Evolutionary conservation across 2,797 vertebrate genomes (phyloP), one percentile per base, ranked within the genome.

Genomic region (Schizopygopsis malacanthus): DNA sequence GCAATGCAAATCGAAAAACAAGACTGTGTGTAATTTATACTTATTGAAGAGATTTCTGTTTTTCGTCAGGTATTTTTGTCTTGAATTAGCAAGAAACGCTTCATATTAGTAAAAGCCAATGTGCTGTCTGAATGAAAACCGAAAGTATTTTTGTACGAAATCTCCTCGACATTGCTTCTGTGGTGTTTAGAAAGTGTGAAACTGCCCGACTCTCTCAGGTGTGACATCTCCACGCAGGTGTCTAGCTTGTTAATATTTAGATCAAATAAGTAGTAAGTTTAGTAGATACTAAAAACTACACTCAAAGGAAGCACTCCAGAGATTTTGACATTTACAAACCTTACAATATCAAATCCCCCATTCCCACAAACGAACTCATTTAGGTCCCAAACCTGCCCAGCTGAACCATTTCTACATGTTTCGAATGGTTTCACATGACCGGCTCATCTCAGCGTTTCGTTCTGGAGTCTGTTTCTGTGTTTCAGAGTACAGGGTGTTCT

Each of bases 11-110:
- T 83, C 88, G 87, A 86, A 92, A 92, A 91, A 92, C 67, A 91
- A 90, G 93, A 96, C 95, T 95, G 94, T 95, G 81, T 95, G 78
- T 81, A 91, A 94, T 95, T 95, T 94, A 93, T 95, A 92, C 88
- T 85, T 91, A 91, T 92, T 37, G 37, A 45, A 90, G 91, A 90
- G 73, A 45, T 81, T 94, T 63, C 81, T 92, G 91, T 92, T 88
- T 91, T 82, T 89, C 45, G 86, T 67, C 87, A 92, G 89, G 89
- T 93, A 88, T 82, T 52, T 87, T 92, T 52, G 86, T 92, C 89
- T 94, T 88, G 63, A 77, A 77, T 76, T 71, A 75, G 76, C 72
- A 59, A 87, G 54, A 86, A 78, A 76, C 78, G 13, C 37, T 79
- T 83, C 1, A 84, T 89, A 92, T 86, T 88, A 93, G 91, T 91